Evolutionary conservation across 2,113 vertebrate genomes (phyloP).

Genomic region (Oreamnos americanus): DNA sequence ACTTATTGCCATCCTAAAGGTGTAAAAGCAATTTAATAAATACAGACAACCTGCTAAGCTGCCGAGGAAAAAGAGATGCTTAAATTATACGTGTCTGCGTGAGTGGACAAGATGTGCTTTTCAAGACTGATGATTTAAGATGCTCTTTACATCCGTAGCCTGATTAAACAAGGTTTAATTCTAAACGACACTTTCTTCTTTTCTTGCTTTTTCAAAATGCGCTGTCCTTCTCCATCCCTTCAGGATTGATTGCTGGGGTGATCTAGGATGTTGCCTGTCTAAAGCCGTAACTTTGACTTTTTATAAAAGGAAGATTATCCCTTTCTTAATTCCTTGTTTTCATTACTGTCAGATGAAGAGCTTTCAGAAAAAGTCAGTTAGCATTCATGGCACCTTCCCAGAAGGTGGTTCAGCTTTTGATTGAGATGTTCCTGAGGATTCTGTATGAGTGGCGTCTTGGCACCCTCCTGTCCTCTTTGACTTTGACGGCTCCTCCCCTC

Average conservation of each 20-base stretch:
- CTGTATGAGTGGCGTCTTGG: neutral
- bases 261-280: slow-evolving; percentile 56
- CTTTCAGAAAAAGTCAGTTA: neutral
- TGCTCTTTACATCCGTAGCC: slow-evolving; percentile 19
- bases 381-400: neutral
- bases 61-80: neutral
- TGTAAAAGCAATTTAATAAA: neutral
- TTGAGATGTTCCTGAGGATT: slow-evolving; percentile 31
- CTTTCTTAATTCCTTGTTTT: slow-evolving; percentile 60
- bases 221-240: neutral
- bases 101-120: slow-evolving; percentile 3
- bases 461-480: neutral
- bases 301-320: slow-evolving; percentile 51
- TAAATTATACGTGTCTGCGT: neutral
- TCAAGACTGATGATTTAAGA: slow-evolving; percentile 2
- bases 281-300: slow-evolving; percentile 37
- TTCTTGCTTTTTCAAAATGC: slow-evolving; percentile 62
- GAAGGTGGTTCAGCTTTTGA: slow-evolving; percentile 27
- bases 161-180: slow-evolving; percentile 61
- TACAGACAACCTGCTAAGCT: neutral
- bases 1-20: neutral
- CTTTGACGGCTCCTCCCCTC: neutral
- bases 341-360: slow-evolving; percentile 33
- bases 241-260: slow-evolving; percentile 62
- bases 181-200: slow-evolving; percentile 53